A percentile compares a stretch with the other conserved stretches of the same genome.
Evolutionary conservation across 2,888 invertebrate species (phyloP).

Genomic region (Acanthosepion pharaonis): DNA sequence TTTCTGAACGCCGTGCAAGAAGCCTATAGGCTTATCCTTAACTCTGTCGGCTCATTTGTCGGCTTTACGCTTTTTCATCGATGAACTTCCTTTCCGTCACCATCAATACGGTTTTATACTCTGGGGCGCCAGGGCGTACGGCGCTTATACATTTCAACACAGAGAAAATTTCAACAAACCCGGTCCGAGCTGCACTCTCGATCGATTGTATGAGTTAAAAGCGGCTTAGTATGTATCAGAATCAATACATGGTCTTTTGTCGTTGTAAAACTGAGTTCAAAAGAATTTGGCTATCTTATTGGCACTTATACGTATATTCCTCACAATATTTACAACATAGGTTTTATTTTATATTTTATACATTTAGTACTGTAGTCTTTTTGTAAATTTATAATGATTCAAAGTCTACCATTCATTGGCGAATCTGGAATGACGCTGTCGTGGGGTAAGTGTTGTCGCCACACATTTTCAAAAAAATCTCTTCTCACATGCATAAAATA

Average conservation of each 20-base stretch:
- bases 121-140: background rate
- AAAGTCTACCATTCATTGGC: too few relatives aligned
- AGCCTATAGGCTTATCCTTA: background rate
- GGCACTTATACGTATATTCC: too few relatives aligned
- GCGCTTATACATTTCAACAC: background rate
- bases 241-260: background rate
- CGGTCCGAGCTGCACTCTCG: background rate
- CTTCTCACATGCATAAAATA: too few relatives aligned
- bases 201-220: background rate
- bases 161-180: background rate
- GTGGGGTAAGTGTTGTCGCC: too few relatives aligned
- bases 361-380: too few relatives aligned
- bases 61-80: background rate
- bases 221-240: background rate
- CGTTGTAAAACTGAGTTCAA: background rate
- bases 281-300: background rate
- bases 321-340: too few relatives aligned
- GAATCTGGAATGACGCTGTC: too few relatives aligned
- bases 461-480: too few relatives aligned
- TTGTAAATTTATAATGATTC: too few relatives aligned
- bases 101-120: background rate
- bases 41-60: background rate
- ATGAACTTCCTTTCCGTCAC: background rate
- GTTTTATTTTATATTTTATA: too few relatives aligned
- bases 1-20: background rate